A percentile compares a stretch with the other conserved stretches of the same genome.
Evolutionary conservation across 2,797 vertebrate genomes (phyloP).

Genomic region (Mycteria americana): DNA sequence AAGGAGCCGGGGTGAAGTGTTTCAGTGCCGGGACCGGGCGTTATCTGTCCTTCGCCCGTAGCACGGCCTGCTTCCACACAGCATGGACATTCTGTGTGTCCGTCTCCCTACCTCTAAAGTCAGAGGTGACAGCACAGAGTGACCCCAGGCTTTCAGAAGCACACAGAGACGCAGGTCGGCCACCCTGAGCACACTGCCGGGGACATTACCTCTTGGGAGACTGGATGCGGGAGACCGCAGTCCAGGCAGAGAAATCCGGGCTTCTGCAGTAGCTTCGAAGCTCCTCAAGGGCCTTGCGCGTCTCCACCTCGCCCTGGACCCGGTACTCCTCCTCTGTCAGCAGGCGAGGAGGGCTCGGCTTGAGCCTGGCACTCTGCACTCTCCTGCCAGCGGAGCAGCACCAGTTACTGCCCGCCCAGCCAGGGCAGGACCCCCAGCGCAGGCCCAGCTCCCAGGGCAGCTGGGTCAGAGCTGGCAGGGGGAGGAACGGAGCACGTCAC

Average conservation of each 20-base stretch:
- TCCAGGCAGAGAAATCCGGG: conserved; percentile 90
- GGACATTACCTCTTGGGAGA: conserved; percentile 88
- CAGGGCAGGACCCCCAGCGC: accelerated
- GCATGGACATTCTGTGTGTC: accelerated
- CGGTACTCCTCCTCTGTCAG: conserved; percentile 92
- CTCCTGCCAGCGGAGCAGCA: conserved; percentile 71
- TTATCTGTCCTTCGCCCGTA: not conserved
- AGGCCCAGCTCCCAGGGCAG: not conserved
- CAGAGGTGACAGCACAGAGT: not conserved
- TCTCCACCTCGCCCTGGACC: conserved; percentile 88
- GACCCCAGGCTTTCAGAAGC: not conserved
- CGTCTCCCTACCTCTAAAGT: not conserved
- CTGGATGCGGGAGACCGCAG: conserved; percentile 85
- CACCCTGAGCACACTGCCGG: accelerated
- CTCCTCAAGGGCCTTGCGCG: conserved; percentile 84
- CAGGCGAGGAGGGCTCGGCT: conserved; percentile 81
- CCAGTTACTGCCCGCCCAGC: not conserved
- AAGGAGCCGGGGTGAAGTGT: accelerated
- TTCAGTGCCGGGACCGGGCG: accelerated
- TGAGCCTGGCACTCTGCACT: conserved; percentile 67
- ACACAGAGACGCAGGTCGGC: accelerated
- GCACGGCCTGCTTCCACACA: not conserved
- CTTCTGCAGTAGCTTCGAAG: conserved; percentile 86
- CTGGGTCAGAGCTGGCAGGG: accelerated
- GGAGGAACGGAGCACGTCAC: accelerated